Conservation (phyloP, 1,140 invertebrate species). For the Atta cephalotes region DNA sequence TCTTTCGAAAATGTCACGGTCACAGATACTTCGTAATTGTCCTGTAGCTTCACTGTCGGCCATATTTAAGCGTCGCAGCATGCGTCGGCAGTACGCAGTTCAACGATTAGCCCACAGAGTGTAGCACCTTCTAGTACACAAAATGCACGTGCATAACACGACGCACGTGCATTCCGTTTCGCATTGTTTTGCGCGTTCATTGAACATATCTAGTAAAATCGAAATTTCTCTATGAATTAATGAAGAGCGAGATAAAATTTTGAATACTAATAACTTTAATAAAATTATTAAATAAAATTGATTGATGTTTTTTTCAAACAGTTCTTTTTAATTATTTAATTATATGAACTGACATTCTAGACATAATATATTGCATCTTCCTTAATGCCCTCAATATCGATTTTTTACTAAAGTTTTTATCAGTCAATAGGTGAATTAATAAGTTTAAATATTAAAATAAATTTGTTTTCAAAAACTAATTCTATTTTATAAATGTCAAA, state of each 20-base stretch:
- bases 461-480: background rate
- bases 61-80: conserved; percentile 27
- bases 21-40: background rate
- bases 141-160: background rate
- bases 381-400: no score
- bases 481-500: background rate
- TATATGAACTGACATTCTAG: no score
- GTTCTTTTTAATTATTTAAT: no score
- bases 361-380: no score
- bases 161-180: background rate
- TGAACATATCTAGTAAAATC: background rate
- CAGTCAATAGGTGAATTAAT: background rate
- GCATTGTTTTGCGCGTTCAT: background rate
- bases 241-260: background rate
- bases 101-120: background rate
- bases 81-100: background rate
- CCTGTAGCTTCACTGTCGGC: background rate
- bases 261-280: background rate
- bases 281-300: no score
- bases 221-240: background rate
- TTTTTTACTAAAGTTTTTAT: background rate
- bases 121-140: background rate
- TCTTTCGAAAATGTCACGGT: conserved; percentile 7
- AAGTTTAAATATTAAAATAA: background rate
- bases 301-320: background rate